Conservation (phyloP, 2,797 vertebrate species). For the Loriculus beryllinus region DNA sequence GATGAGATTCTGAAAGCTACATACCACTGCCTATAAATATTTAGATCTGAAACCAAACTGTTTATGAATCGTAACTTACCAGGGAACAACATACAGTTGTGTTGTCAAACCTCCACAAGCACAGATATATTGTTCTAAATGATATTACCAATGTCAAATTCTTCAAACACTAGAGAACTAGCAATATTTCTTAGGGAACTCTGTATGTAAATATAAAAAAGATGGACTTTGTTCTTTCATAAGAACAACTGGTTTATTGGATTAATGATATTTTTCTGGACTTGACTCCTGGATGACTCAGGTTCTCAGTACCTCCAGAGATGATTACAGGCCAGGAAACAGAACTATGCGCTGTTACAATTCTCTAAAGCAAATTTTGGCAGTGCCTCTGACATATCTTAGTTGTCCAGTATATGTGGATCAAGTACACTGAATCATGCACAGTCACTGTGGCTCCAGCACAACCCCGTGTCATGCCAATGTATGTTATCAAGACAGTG, state of each 20-base stretch:
- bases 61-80: not conserved
- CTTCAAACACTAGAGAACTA: not conserved
- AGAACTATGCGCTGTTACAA: not conserved
- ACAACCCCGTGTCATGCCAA: not conserved
- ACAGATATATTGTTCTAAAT: not conserved
- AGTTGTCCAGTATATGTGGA: not conserved
- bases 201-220: not conserved
- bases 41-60: not conserved
- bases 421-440: not conserved
- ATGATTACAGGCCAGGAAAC: not conserved
- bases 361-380: not conserved
- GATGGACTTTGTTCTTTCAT: not conserved
- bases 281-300: not conserved
- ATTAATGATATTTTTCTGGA: not conserved
- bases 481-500: not conserved
- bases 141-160: not conserved
- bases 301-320: not conserved
- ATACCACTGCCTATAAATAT: not conserved
- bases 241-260: not conserved
- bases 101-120: not conserved
- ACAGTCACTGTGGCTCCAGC: not conserved
- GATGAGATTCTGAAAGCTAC: not conserved
- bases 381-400: not conserved
- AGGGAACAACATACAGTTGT: not conserved
- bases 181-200: not conserved